phyloP scores from a whole-genome alignment of 2,113 vertebrate species.

The Atrichornis clamosus region DNA sequence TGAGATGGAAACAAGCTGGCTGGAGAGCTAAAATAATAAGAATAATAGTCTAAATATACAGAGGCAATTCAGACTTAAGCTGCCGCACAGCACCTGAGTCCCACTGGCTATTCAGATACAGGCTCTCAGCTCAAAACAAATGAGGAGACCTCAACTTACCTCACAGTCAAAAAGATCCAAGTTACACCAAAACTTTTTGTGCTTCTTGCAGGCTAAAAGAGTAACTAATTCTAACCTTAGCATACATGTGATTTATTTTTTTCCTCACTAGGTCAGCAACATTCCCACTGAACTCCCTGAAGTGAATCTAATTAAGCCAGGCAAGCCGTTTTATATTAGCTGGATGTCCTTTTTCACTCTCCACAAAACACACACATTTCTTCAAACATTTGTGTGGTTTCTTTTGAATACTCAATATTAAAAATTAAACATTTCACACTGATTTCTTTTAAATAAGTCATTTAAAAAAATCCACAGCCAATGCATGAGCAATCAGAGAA shows the following conservation, averaged over 20 bases:
- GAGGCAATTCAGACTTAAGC: not conserved
- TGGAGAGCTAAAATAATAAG: not conserved
- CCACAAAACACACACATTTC: not conserved
- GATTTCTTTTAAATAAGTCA: conserved; percentile 2
- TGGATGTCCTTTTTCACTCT: not conserved
- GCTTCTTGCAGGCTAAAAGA: not conserved
- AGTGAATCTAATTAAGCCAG: not conserved
- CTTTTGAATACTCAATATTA: not conserved
- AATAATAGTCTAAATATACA: not conserved
- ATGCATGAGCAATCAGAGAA: not conserved
- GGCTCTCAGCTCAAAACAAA: not conserved
- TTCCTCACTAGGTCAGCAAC: not conserved
- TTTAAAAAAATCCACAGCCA: not conserved
- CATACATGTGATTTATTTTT: not conserved
- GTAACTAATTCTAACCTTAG: not conserved
- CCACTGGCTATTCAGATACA: not conserved
- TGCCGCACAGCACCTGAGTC: not conserved
- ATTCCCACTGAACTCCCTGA: not conserved
- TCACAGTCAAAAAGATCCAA: not conserved
- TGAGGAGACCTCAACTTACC: not conserved
- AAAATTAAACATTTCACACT: not conserved
- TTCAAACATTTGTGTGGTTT: not conserved
- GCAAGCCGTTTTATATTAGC: not conserved
- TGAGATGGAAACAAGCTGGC: not conserved
- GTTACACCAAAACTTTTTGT: not conserved